Evolutionary conservation across 2,797 vertebrate species (phyloP), one percentile per base, ranked within the genome.

Genomic region (Synaphobranchus kaupii): DNA sequence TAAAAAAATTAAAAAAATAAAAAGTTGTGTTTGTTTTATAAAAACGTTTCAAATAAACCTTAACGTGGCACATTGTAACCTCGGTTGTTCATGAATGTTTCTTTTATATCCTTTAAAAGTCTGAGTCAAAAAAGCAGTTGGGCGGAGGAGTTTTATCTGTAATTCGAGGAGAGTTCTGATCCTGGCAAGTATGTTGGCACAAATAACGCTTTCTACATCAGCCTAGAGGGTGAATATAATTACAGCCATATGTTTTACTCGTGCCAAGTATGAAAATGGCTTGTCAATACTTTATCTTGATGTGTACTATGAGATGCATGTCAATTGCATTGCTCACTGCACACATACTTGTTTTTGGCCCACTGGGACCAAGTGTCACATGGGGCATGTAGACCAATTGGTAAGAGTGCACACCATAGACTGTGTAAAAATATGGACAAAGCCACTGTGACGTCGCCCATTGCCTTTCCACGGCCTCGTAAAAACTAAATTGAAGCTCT

Each of bases 41-140:
- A 39, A 76, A 88, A 93, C 85, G 84, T 92, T 95, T 94, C 84
- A 90, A 96, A 94, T 95, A 94, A 94, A 95, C 28, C 9, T 15
- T 25, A n/a, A 89, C 52, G 83, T 87, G 66, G 83, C 81, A 86
- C 88, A 73, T 92, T 87, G 86, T 84, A 84, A 44, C 84, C 60
- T 84, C 20, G 63, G 54, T 28, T 44, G 28, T 83, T 52, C 50
- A 52, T 54, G 52, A 83, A n/a, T 63, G 39, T 60, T 9, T 60
- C 34, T 76, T 60, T 34, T 84, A 20, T 28, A 4, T 28, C 28
- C 3, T 56, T 31, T 34, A 3, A 60, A 31, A 56, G 5, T 84
- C 5, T 50, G 54, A 68, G 66, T 68, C 0, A 28, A 31, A 6
- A 71, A 31, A 71, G 66, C 9, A 10, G 66, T 71, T 13, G 7